Evolutionary conservation across 2,797 vertebrate species (phyloP).

Genomic region (Anomalospiza imberbis): DNA sequence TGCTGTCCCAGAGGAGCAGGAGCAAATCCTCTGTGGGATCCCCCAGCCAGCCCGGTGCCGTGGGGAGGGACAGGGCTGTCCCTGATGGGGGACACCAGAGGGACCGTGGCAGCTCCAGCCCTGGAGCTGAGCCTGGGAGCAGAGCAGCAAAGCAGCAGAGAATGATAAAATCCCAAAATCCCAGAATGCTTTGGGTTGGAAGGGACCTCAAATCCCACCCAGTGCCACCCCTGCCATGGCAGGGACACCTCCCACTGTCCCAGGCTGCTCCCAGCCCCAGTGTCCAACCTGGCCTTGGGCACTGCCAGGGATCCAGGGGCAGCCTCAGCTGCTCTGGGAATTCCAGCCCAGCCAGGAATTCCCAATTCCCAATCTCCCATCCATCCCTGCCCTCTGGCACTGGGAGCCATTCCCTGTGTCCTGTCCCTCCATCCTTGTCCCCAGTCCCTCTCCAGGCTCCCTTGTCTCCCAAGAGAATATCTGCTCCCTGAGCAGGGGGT

Average conservation of each 20-base stretch:
- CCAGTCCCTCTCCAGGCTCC: neutral
- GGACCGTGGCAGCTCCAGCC: neutral
- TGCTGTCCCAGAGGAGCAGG: neutral
- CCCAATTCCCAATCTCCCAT: neutral
- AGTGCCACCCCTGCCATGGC: neutral
- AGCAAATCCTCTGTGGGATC: neutral
- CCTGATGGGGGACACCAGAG: rapidly evolving
- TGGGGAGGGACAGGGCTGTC: neutral
- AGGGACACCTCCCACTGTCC: neutral
- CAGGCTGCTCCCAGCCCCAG: neutral
- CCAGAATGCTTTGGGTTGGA: too few relatives aligned
- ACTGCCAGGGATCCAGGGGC: neutral
- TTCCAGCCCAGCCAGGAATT: neutral
- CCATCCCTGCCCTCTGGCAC: neutral
- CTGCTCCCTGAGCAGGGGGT: rapidly evolving
- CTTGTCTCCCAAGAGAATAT: neutral
- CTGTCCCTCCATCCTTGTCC: neutral
- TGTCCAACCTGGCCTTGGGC: neutral
- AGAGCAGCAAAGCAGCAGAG: rapidly evolving
- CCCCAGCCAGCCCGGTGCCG: neutral
- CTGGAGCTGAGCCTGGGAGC: rapidly evolving
- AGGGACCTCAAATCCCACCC: rapidly evolving
- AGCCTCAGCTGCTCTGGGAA: neutral
- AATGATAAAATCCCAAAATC: neutral
- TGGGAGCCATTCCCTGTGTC: neutral